Conservation (phyloP, 2,113 vertebrate genomes). For the Dendropsophus ebraccatus region DNA sequence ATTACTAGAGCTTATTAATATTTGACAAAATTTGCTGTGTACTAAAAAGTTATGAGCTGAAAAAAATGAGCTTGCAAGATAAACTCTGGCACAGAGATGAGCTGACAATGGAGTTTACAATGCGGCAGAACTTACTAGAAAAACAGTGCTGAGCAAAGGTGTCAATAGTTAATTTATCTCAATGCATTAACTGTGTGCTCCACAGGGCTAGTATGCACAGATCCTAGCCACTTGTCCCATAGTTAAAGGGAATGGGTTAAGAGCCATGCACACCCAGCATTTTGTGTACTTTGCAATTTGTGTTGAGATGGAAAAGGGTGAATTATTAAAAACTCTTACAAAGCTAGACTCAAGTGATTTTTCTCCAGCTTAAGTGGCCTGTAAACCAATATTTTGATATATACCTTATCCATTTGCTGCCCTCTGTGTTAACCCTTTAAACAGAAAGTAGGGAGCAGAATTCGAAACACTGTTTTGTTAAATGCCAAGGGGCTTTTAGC, state of each 20-base stretch:
- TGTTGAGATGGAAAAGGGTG: constrained; percentile 31
- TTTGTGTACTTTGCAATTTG: background rate
- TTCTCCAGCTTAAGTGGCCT: constrained; percentile 27
- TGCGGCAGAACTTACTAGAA: background rate
- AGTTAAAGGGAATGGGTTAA: constrained; percentile 1
- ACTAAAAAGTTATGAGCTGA: no score
- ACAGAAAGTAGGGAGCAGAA: background rate
- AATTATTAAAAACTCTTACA: constrained; percentile 46
- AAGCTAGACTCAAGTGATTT: constrained; percentile 26
- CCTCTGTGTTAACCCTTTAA: background rate
- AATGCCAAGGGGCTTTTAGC: background rate
- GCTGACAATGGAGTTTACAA: no score
- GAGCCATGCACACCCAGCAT: no score
- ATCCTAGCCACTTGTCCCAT: background rate
- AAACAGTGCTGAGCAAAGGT: background rate
- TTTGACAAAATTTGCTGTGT: no score
- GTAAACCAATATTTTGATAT: constrained; percentile 20
- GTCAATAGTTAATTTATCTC: background rate
- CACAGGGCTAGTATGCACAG: background rate
- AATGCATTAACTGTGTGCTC: background rate
- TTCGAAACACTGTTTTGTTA: background rate
- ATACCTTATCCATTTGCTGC: background rate
- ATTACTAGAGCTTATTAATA: no score
- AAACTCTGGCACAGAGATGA: no score
- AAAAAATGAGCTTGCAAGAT: no score